phyloP scores from a whole-genome alignment of 37 sponge, comb jelly and placozoan species.

The Axinella damicornis region DNA sequence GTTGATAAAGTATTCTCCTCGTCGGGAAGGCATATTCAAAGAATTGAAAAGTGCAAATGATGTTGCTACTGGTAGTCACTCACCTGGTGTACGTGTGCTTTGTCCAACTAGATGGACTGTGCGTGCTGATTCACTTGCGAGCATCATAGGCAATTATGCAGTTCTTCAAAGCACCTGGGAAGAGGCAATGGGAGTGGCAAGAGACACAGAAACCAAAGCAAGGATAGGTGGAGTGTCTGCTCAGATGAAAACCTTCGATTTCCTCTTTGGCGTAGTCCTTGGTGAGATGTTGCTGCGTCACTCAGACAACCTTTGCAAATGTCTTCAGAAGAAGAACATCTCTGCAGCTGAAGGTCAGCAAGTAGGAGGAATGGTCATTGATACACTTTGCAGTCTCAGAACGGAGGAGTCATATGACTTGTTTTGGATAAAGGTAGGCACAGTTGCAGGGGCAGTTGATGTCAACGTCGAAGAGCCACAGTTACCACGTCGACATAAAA shows the following conservation, averaged over 20 bases:
- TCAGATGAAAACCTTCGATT: conserved; percentile 59
- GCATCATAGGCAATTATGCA: conserved; percentile 44
- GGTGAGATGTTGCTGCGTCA: conserved; percentile 39
- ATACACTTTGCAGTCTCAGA: conserved; percentile 16
- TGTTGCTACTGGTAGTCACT: conserved; percentile 3
- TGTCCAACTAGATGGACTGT: conserved; percentile 74
- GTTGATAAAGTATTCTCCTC: conserved; percentile 73
- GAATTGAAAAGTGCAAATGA: conserved; percentile 31
- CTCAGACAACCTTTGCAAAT: conserved; percentile 33
- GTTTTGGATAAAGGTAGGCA: conserved; percentile 8
- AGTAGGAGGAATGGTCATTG: conserved; percentile 35
- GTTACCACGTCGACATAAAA: conserved; percentile 8
- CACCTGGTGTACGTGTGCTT: conserved; percentile 60
- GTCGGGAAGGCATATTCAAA: conserved; percentile 46
- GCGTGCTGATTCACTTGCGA: conserved; percentile 26
- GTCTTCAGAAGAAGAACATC: conserved; percentile 31
- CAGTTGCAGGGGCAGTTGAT: background rate
- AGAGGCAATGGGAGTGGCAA: conserved; percentile 29
- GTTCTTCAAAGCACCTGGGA: conserved; percentile 53
- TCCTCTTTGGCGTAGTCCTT: conserved; percentile 37
- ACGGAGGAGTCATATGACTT: conserved; percentile 6
- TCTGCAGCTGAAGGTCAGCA: conserved; percentile 45
- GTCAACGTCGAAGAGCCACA: conserved; percentile 13
- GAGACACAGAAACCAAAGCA: conserved; percentile 54
- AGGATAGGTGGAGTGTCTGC: conserved; percentile 41